These are phyloP conservation scores for Pygmarrhopalites habei DNA, from an alignment of 1,140 invertebrate genomes.

Conservation along the genomic window DNA sequence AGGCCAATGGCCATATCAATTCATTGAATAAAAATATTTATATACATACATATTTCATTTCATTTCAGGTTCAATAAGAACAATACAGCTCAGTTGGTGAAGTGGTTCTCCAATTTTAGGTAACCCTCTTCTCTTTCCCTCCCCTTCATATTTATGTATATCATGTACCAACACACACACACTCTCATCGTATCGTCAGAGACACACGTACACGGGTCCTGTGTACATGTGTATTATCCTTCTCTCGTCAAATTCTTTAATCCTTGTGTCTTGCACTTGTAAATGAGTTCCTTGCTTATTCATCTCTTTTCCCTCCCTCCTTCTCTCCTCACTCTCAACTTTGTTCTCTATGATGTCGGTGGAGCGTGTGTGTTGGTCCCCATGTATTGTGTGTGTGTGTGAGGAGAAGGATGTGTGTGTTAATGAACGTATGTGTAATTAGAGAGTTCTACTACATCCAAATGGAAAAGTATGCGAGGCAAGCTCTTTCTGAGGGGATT, in stretches of 20 bases:
- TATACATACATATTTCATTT: no score
- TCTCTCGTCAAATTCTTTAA: neutral
- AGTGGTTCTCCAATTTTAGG: constrained; percentile 99
- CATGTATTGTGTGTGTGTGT: neutral
- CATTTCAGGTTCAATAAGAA: constrained; percentile 99
- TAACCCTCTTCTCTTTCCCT: constrained; percentile 62
- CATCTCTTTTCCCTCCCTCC: constrained; percentile 12
- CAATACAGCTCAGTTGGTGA: constrained; percentile 99
- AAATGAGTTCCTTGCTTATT: constrained; percentile 16
- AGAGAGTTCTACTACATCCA: constrained; percentile 99
- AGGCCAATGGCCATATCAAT: no score
- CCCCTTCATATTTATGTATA: neutral
- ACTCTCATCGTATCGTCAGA: no score
- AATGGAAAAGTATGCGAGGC: constrained; percentile 99
- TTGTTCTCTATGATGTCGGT: no score
- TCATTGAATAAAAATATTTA: no score
- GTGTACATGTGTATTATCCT: neutral
- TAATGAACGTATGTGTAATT: constrained; percentile 39
- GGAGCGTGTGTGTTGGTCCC: no score
- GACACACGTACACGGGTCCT: no score
- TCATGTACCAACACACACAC: no score
- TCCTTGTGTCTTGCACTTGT: neutral
- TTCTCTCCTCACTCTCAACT: neutral
- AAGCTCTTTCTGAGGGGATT: constrained; percentile 92
- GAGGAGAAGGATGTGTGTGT: neutral